Conservation (phyloP, 2,888 invertebrate species). For the Autographa gamma region DNA sequence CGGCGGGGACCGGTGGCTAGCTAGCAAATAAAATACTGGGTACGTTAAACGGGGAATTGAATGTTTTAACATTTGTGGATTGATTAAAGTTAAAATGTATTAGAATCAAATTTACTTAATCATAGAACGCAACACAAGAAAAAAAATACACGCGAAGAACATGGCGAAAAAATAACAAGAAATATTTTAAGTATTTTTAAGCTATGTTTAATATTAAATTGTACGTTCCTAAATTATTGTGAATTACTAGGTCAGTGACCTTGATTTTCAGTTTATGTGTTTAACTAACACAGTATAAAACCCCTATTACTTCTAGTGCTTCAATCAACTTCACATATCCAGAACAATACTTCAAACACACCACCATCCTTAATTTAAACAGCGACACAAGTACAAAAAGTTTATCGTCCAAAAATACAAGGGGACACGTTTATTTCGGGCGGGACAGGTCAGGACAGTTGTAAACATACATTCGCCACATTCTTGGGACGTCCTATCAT, state of each 20-base stretch:
- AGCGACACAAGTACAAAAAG: conserved; percentile 27
- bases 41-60: conserved; percentile 33
- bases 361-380: conserved; percentile 7
- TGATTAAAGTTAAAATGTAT: background rate
- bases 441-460: conserved; percentile 46
- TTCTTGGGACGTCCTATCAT: conserved; percentile 61
- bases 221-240: no score
- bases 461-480: conserved; percentile 62
- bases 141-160: no score
- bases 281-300: no score
- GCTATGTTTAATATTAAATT: no score
- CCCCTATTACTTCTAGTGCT: no score
- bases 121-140: no score
- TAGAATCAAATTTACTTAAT: background rate
- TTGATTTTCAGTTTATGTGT: no score
- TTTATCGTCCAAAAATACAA: conserved; percentile 22
- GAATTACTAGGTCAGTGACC: no score
- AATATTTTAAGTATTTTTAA: no score
- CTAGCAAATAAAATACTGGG: conserved; percentile 49
- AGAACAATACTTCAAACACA: background rate
- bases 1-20: conserved; percentile 6
- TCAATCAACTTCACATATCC: background rate
- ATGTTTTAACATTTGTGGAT: conserved; percentile 12
- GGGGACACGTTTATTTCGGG: conserved; percentile 21
- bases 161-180: no score